phyloP scores from a whole-genome alignment of 2,888 invertebrate genomes.

The Argyresthia goedartella region DNA sequence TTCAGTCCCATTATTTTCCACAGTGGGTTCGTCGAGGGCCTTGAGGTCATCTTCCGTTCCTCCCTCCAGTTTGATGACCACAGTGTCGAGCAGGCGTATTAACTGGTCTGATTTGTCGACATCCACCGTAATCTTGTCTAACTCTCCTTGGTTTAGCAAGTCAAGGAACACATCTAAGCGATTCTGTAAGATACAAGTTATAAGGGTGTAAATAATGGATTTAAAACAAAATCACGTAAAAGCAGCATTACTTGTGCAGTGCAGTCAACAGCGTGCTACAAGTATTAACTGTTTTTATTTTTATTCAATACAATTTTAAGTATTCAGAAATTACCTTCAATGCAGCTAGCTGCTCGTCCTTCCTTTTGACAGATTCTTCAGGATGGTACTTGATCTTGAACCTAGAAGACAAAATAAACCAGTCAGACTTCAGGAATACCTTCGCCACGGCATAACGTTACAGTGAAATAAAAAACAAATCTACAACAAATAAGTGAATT shows the following conservation, averaged over 20 bases:
- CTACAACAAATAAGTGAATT: neutral
- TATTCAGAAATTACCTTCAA: slow-evolving; percentile 74
- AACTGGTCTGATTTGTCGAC: slow-evolving; percentile 86
- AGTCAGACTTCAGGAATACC: neutral
- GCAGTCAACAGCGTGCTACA: no score
- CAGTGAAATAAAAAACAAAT: neutral
- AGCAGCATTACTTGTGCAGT: no score
- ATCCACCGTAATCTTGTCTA: slow-evolving; percentile 87
- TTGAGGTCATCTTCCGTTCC: slow-evolving; percentile 90
- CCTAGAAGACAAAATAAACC: slow-evolving; percentile 73
- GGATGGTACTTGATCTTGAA: slow-evolving; percentile 99
- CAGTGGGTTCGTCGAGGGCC: slow-evolving; percentile 76
- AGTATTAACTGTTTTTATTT: no score
- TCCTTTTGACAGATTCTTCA: slow-evolving; percentile 91
- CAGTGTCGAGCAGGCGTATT: slow-evolving; percentile 92
- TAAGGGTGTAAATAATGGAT: neutral
- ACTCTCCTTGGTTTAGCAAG: slow-evolving; percentile 78
- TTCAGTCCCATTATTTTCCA: slow-evolving; percentile 33
- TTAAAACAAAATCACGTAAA: no score
- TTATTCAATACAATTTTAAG: neutral
- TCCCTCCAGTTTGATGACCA: slow-evolving; percentile 96
- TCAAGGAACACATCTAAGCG: slow-evolving; percentile 92
- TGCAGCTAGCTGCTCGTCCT: slow-evolving; percentile 86
- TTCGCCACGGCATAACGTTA: neutral
- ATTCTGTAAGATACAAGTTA: slow-evolving; percentile 65